Conservation (phyloP, 2,113 vertebrate species). For the Stercorarius parasiticus region DNA sequence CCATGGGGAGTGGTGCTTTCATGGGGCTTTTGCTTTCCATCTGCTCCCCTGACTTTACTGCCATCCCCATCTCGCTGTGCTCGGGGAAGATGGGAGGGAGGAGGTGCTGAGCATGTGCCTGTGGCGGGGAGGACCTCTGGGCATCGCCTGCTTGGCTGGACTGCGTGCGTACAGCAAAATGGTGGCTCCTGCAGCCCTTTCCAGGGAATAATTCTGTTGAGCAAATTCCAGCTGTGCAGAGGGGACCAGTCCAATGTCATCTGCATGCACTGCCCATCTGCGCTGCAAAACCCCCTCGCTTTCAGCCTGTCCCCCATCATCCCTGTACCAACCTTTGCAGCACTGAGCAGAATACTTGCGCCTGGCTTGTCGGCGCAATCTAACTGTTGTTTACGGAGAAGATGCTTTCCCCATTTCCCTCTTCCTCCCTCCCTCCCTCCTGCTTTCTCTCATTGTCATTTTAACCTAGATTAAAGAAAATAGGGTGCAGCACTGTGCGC, state of each 20-base stretch:
- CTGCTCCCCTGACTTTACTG: background rate
- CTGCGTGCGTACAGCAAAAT: background rate
- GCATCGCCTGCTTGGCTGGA: background rate
- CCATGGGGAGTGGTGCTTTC: background rate
- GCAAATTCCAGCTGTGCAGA: slow-evolving; percentile 10
- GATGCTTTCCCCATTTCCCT: background rate
- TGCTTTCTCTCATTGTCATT: slow-evolving; percentile 48
- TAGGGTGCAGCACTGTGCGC: slow-evolving; percentile 35
- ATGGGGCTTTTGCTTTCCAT: background rate
- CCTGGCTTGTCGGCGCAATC: background rate
- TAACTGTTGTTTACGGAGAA: background rate
- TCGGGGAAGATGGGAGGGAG: background rate
- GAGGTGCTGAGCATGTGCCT: background rate
- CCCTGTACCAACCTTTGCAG: background rate
- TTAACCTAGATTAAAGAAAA: slow-evolving; percentile 58
- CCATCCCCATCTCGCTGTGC: background rate
- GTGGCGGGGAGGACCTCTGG: background rate
- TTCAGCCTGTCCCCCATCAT: background rate
- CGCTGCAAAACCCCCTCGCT: fast-evolving
- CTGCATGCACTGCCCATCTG: fast-evolving
- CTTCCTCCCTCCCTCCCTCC: background rate
- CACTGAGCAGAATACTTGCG: background rate
- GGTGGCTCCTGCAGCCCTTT: slow-evolving; percentile 36
- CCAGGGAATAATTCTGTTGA: background rate
- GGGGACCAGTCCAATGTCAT: background rate